Percentiles rank a stretch among this genome's conserved stretches.
These are phyloP conservation scores for Aporrectodea caliginosa DNA, from an alignment of 1,140 invertebrate species.

Conservation along the genomic window DNA sequence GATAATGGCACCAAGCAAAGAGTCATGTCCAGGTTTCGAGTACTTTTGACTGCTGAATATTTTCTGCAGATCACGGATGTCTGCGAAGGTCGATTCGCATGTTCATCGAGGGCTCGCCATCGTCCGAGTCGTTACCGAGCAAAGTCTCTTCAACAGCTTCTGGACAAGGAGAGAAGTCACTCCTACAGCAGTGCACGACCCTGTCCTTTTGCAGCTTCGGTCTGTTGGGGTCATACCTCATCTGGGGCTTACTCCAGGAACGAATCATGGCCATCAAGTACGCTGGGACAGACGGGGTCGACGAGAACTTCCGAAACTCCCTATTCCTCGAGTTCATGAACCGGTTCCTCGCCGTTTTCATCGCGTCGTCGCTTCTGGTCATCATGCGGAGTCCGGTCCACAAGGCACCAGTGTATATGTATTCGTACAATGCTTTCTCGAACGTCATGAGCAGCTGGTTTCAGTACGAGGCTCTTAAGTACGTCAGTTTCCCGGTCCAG, in stretches of 20 bases:
- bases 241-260: constrained; percentile 77
- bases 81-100: constrained; percentile 50
- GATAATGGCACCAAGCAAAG: too few species aligned
- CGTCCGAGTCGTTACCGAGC: background rate
- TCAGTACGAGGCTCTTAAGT: constrained; percentile 98
- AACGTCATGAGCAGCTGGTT: constrained; percentile 99
- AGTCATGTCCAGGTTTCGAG: too few species aligned
- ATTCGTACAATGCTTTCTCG: constrained; percentile 91
- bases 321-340: constrained; percentile 94
- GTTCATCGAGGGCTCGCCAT: constrained; percentile 63
- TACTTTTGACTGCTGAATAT: too few species aligned
- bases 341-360: constrained; percentile 75
- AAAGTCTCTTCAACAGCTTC: background rate
- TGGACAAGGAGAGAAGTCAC: constrained; percentile 28
- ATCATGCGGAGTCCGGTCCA: constrained; percentile 42
- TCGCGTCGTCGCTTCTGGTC: constrained; percentile 65
- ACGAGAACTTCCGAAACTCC: constrained; percentile 75
- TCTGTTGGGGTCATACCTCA: constrained; percentile 82
- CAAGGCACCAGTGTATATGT: constrained; percentile 84
- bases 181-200: constrained; percentile 32
- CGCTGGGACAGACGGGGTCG: constrained; percentile 36
- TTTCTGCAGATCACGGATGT: constrained; percentile 43
- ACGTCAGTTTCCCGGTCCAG: constrained; percentile 95
- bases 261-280: constrained; percentile 30
- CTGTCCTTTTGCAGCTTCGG: constrained; percentile 79